These are phyloP conservation scores for Spatulosminthurus flaviceps DNA, from an alignment of 2,888 invertebrate genomes.

Conservation along the genomic window DNA sequence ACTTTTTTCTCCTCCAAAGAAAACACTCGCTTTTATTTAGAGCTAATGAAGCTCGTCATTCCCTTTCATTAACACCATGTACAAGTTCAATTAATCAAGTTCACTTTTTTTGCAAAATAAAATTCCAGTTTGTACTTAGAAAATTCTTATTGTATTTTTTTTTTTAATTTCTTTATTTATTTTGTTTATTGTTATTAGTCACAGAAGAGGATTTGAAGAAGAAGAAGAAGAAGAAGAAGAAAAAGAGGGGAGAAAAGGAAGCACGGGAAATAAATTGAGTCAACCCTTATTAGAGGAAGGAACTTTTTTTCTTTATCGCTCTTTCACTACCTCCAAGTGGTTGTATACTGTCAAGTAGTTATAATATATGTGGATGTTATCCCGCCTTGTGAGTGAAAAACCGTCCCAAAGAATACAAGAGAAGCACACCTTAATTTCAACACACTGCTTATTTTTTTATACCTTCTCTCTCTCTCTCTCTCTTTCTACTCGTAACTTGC, in stretches of 20 bases:
- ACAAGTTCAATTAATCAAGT: slow-evolving; percentile 22
- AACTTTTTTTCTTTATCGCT: neutral
- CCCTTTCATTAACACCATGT: neutral
- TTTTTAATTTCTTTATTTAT: neutral
- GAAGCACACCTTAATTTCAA: slow-evolving; percentile 47
- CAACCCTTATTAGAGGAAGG: too few relatives aligned
- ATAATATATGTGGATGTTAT: slow-evolving; percentile 36
- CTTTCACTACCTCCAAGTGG: slow-evolving; percentile 5
- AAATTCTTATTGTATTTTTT: neutral
- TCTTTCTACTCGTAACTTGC: neutral
- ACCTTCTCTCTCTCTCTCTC: neutral
- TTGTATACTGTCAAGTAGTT: slow-evolving; percentile 30
- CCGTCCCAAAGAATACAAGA: slow-evolving; percentile 23
- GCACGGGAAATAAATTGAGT: too few relatives aligned
- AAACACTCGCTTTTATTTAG: neutral
- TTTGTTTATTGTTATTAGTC: neutral
- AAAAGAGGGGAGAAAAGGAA: neutral
- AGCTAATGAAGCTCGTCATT: neutral
- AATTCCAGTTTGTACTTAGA: neutral
- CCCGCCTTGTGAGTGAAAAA: slow-evolving; percentile 26
- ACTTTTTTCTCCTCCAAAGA: too few relatives aligned
- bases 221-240: neutral
- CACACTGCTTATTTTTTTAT: slow-evolving; percentile 32
- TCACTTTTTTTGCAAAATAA: neutral
- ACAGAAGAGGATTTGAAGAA: neutral